Percentiles rank a stretch among this genome's conserved stretches.
Evolutionary conservation across 2,888 invertebrate genomes (phyloP).

Genomic region (Mythimna vitellina): DNA sequence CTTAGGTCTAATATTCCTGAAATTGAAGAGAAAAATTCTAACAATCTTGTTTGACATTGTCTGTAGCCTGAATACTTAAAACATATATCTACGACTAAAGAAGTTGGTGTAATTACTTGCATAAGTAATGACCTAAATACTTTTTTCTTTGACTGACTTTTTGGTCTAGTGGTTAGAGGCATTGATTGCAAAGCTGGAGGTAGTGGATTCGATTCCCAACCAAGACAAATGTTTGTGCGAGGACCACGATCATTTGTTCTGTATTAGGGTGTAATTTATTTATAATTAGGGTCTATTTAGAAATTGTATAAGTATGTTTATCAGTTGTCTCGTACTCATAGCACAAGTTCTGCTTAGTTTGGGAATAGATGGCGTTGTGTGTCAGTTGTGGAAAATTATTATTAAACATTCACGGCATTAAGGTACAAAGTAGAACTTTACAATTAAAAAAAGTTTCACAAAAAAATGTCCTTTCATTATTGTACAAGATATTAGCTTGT

Average conservation of each 20-base stretch:
- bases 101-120: constrained; percentile 9
- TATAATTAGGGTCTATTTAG: no score
- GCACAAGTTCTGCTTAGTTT: no score
- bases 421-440: not conserved
- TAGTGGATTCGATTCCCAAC: no score
- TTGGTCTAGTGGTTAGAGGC: no score
- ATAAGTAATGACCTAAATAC: not conserved
- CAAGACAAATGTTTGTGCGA: no score
- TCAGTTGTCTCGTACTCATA: no score
- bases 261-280: no score
- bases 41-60: not conserved
- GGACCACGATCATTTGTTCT: no score
- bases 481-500: constrained; percentile 45
- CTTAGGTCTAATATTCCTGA: not conserved
- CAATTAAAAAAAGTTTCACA: not conserved
- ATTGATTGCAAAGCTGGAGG: no score
- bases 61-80: not conserved
- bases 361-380: no score
- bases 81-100: not conserved
- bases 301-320: no score
- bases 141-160: not conserved
- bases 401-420: not conserved
- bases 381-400: no score
- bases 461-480: constrained; percentile 14
- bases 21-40: not conserved